Base-by-base conservation (phyloP, 2,888 invertebrate species). In the Nymphalis urticae region DNA sequence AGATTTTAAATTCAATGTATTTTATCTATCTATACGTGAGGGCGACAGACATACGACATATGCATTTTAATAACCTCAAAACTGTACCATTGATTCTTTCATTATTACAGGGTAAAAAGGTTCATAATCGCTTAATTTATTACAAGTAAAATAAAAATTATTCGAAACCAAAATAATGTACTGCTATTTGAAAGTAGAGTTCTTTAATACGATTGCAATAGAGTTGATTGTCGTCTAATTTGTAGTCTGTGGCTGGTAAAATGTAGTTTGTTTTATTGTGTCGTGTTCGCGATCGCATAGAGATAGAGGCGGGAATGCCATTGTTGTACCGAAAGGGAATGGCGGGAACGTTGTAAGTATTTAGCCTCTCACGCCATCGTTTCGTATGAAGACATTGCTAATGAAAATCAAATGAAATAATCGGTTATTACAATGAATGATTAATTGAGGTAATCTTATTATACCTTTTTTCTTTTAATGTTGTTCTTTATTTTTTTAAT, bases 301-400 rank as follows among this genome's bases (percentile, higher is more conserved):
- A 75, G 79, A 80, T 77, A 79, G 74, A 73, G 65, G 72, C 70
- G 75, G 76, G 78, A 78, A 82, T 82, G 78, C 75, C 73, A 82
- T 82, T 82, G 82, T 82, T 78, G 73, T 67, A 71, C 78, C 75
- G 76, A 82, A 80, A 82, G 81, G 80, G 81, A 79, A 81, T 79
- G 79, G 78, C 75, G 77, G 78, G 79, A 77, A 75, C 68, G 70
- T 65, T 58, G 73, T 69, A 65, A 65, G 68, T 74, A 65, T 74
- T 79, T 79, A 80, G 74, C 77, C 80, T 80, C 82, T 80, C 82
- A 83, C 83, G 83, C 75, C 72, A 73, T 73, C 67, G 70, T 68
- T 69, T 77, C 66, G 73, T 72, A 72, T 73, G 73, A 74, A 75
- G 73, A 71, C 65, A 71, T 60, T 68, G 56, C 36, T 62, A 48